Evolutionary conservation across 2,797 vertebrate species (phyloP).

Genomic region (Nannoperca obscura): DNA sequence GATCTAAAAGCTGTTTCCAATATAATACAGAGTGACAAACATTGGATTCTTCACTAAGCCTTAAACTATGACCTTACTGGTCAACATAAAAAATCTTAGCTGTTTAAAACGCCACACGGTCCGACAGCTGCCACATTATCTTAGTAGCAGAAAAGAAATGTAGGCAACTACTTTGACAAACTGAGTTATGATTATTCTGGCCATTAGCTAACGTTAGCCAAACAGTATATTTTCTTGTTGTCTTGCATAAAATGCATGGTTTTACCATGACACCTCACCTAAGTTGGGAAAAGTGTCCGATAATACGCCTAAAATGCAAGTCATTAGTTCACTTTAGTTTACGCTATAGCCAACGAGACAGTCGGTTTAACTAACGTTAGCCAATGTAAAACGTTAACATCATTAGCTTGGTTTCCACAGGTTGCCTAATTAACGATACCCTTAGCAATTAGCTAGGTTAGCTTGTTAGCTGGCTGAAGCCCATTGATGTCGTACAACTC

Average conservation of each 20-base stretch:
- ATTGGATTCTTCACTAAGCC: no score
- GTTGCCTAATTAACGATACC: background rate
- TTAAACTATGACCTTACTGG: background rate
- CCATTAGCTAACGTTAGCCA: background rate
- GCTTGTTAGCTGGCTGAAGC: background rate
- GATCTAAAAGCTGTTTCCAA: background rate
- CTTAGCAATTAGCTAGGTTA: conserved; percentile 28
- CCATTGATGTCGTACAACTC: background rate
- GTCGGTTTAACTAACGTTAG: background rate
- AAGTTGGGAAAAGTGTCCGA: background rate
- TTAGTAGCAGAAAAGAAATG: background rate
- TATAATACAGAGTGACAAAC: no score
- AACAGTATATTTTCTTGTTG: background rate
- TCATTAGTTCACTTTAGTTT: background rate
- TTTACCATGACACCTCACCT: background rate
- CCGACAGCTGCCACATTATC: background rate
- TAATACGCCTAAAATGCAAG: background rate
- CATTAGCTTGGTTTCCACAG: conserved; percentile 8
- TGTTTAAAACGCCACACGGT: background rate
- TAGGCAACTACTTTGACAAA: background rate
- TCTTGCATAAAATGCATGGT: background rate
- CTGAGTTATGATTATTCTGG: background rate
- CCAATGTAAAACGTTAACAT: background rate
- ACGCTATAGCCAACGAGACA: no score
- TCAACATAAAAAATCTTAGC: background rate